Percentiles rank a stretch among this genome's conserved stretches.
Evolutionary conservation across 2,888 invertebrate genomes (phyloP).

Genomic region (Nemotelus pantherinus): DNA sequence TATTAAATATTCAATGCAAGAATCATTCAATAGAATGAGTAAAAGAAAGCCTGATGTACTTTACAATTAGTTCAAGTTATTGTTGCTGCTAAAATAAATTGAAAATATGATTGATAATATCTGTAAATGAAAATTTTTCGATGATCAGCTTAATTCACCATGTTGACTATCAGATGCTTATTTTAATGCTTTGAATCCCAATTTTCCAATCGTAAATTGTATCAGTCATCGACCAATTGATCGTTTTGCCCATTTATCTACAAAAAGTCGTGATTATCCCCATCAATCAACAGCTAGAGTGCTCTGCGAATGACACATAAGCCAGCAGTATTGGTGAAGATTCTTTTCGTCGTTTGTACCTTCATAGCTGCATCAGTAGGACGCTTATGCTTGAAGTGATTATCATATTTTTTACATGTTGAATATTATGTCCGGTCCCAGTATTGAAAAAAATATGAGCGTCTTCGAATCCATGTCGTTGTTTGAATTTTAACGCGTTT

Average conservation of each 20-base stretch:
- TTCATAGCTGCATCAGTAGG: background rate
- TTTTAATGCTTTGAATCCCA: background rate
- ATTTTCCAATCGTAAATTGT: too few relatives aligned
- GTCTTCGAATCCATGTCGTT: too few relatives aligned
- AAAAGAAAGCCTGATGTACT: slow-evolving; percentile 22
- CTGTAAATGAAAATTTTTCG: too few relatives aligned
- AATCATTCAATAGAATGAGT: slow-evolving; percentile 11
- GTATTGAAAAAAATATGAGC: too few relatives aligned
- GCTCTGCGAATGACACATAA: background rate
- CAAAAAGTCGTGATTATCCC: background rate
- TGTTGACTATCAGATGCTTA: too few relatives aligned
- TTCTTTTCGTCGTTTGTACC: background rate
- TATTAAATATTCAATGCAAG: slow-evolving; percentile 15
- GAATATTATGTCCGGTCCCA: too few relatives aligned
- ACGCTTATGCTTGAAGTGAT: too few relatives aligned
- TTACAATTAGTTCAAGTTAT: slow-evolving; percentile 44
- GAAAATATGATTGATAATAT: background rate
- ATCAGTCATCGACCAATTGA: background rate
- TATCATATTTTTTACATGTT: too few relatives aligned
- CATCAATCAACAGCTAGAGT: slow-evolving; percentile 13
- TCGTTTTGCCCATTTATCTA: background rate
- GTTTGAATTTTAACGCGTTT: too few relatives aligned
- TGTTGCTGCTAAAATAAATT: slow-evolving; percentile 18
- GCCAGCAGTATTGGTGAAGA: background rate
- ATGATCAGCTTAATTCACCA: too few relatives aligned